Evolutionary conservation across 2,113 vertebrate genomes (phyloP).

Genomic region (Odobenus rosmarus): DNA sequence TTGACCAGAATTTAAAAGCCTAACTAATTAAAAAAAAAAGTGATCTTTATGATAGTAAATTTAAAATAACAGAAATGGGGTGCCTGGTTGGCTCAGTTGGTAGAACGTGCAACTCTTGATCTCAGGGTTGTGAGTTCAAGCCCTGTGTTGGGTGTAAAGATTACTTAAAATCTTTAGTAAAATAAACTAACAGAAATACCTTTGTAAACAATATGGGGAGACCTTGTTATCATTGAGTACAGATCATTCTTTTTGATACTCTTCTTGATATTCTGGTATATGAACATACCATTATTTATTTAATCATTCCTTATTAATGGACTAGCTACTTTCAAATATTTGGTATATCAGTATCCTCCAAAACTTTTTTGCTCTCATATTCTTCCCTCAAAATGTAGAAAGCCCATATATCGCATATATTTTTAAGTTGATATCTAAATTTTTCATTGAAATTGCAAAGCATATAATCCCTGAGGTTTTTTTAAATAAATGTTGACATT

Average conservation of each 20-base stretch:
- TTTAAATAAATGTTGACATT: not conserved
- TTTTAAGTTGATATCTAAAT: not conserved
- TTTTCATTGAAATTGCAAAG: conserved; percentile 1
- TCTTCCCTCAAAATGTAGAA: not conserved
- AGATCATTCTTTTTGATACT: not conserved
- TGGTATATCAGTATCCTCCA: not conserved
- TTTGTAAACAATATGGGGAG: not conserved
- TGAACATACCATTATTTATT: not conserved
- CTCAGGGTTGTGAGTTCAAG: not conserved
- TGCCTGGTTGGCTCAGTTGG: not conserved
- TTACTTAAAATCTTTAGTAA: not conserved
- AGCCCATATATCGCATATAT: not conserved
- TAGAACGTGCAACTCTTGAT: not conserved
- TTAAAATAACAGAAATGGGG: not conserved
- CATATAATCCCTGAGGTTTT: not conserved
- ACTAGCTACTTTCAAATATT: not conserved
- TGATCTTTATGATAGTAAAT: not conserved
- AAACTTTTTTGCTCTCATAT: not conserved
- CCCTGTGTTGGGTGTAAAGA: not conserved
- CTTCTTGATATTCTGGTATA: conserved; percentile 6
- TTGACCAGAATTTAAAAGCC: conserved; percentile 42
- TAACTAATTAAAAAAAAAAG: not conserved
- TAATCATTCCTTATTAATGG: not conserved
- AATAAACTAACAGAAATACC: not conserved
- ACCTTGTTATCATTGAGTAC: not conserved